Evolutionary conservation across 2,888 invertebrate species (phyloP).

Genomic region (Cheilosia variabilis): DNA sequence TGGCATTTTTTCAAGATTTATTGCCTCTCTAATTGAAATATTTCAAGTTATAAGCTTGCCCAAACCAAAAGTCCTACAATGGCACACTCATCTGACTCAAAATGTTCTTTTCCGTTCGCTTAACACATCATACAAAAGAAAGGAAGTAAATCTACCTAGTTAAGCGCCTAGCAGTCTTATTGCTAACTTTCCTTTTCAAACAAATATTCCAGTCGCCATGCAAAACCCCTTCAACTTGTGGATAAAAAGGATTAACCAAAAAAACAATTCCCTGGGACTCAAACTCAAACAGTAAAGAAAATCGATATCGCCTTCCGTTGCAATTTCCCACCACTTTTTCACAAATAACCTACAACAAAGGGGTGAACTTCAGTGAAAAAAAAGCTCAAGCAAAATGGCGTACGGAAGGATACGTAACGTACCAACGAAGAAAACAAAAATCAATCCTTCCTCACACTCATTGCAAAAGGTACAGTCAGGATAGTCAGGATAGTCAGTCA

Average conservation of each 20-base stretch:
- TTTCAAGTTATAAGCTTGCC: too few species aligned
- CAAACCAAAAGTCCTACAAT: too few species aligned
- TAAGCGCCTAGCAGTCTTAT: too few species aligned
- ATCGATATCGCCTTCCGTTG: constrained; percentile 70
- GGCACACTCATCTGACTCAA: too few species aligned
- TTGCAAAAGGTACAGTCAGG: constrained; percentile 14
- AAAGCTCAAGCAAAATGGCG: constrained; percentile 46
- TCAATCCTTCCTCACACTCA: constrained; percentile 10
- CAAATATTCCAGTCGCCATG: constrained; percentile 15
- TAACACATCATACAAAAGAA: too few species aligned
- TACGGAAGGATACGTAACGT: constrained; percentile 22
- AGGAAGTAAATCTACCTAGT: too few species aligned
- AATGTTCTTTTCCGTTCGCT: too few species aligned
- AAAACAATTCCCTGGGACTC: constrained; percentile 1
- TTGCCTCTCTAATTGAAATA: too few species aligned
- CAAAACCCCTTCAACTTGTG: not conserved
- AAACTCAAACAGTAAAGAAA: constrained; percentile 24
- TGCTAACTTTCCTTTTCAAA: not conserved
- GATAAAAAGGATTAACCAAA: constrained; percentile 33
- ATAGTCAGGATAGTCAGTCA: constrained; percentile 24
- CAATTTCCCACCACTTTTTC: constrained; percentile 44
- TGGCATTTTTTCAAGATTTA: too few species aligned
- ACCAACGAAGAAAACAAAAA: not conserved
- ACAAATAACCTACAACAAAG: constrained; percentile 30
- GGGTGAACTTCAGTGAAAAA: constrained; percentile 36